Percentiles rank a stretch among this genome's conserved stretches.
Conservation (phyloP, 2,113 vertebrate genomes). For the Cyprinodon brontotheroides region DNA sequence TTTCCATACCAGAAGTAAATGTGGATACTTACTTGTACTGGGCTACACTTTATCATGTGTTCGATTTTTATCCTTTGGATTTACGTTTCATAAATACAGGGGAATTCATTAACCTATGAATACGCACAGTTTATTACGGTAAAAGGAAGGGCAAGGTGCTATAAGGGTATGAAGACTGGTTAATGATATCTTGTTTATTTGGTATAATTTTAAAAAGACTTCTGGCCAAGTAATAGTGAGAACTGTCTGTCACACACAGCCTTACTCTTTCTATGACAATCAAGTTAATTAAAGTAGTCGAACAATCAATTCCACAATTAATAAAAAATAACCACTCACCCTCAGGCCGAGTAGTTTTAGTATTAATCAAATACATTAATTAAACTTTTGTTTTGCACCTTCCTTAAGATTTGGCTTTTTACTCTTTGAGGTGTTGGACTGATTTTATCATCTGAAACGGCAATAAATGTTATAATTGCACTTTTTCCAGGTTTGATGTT, state of each 20-base stretch:
- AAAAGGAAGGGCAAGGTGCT: constrained; percentile 48
- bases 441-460: constrained; percentile 2
- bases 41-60: constrained; percentile 42
- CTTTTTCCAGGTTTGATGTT: background rate
- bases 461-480: background rate
- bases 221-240: constrained; percentile 47
- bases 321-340: constrained; percentile 57
- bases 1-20: too few relatives aligned
- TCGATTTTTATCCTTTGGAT: constrained; percentile 58
- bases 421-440: constrained; percentile 6
- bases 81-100: too few relatives aligned
- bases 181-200: constrained; percentile 58
- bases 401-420: constrained; percentile 24
- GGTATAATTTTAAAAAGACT: constrained; percentile 53
- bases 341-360: constrained; percentile 58
- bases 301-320: constrained; percentile 63
- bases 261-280: constrained; percentile 47
- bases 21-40: too few relatives aligned
- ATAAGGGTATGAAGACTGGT: constrained; percentile 19
- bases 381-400: constrained; percentile 55
- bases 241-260: constrained; percentile 18
- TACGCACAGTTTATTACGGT: constrained; percentile 47
- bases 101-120: constrained; percentile 63
- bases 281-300: constrained; percentile 72
- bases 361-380: constrained; percentile 73